Percentiles rank a stretch among this genome's conserved stretches.
These are phyloP conservation scores for Galago senegalensis DNA, from an alignment of 2,797 vertebrate species.

Conservation along the genomic window DNA sequence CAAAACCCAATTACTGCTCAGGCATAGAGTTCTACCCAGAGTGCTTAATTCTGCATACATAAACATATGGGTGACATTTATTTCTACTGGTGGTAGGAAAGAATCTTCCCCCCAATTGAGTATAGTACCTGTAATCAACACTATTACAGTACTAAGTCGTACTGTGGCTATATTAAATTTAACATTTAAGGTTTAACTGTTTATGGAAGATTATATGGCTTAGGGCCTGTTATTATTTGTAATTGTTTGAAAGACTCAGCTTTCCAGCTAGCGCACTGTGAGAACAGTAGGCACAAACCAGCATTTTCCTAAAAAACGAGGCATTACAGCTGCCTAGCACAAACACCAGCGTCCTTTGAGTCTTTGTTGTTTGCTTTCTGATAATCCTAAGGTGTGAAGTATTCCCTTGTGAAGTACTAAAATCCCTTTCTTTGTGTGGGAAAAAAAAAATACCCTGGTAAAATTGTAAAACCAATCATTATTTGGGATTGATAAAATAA, in stretches of 20 bases:
- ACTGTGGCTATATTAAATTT: conserved; percentile 31
- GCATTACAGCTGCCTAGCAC: not conserved
- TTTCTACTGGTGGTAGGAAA: conserved; percentile 30
- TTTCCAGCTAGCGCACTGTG: not conserved
- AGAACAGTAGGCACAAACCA: not conserved
- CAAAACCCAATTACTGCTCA: conserved; percentile 47
- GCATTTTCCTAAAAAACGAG: not conserved
- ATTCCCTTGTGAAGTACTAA: not conserved
- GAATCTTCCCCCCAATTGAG: not conserved
- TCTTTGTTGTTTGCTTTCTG: not conserved
- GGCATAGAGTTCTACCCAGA: conserved; percentile 19
- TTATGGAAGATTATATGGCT: not conserved
- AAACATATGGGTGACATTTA: conserved; percentile 59
- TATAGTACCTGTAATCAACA: conserved; percentile 24
- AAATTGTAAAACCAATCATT: not conserved
- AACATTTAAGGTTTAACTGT: conserved; percentile 32
- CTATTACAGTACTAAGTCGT: not conserved
- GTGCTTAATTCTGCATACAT: conserved; percentile 58
- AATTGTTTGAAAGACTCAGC: not conserved
- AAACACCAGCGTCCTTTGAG: not conserved
- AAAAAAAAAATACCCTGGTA: not conserved
- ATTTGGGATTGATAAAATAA: conserved; percentile 20
- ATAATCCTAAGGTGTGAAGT: not conserved
- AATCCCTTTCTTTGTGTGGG: not conserved
- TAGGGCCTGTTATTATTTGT: not conserved